Evolutionary conservation across 2,797 vertebrate species (phyloP).

Genomic region (Malurus leucopterus): DNA sequence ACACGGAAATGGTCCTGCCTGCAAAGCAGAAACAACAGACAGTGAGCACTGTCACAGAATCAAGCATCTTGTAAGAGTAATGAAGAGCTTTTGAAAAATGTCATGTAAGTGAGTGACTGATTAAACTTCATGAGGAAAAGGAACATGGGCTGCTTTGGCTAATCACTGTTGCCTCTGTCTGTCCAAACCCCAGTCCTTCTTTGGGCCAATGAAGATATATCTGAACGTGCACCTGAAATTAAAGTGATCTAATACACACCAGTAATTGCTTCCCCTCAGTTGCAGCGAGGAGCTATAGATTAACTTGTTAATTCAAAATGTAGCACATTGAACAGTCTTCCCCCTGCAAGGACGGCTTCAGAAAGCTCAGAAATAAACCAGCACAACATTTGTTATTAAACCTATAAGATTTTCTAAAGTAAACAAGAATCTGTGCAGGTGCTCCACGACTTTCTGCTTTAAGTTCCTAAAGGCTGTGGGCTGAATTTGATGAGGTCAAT

Average conservation of each 20-base stretch:
- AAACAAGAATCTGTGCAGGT: conserved; percentile 25
- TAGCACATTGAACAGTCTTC: conserved; percentile 11
- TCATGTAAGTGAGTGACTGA: conserved; percentile 37
- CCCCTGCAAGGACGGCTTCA: not conserved
- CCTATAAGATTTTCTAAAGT: not conserved
- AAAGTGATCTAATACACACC: conserved; percentile 34
- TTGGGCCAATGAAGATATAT: not conserved
- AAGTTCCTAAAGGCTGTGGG: not conserved
- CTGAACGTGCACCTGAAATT: conserved; percentile 9
- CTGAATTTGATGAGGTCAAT: conserved; percentile 30
- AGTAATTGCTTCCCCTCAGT: conserved; percentile 34
- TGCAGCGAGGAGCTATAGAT: conserved; percentile 48
- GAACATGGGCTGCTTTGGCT: conserved; percentile 31
- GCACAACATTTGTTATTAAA: conserved; percentile 6
- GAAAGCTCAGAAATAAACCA: conserved; percentile 26
- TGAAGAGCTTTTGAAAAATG: conserved; percentile 42
- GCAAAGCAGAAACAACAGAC: not conserved
- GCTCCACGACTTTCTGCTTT: not conserved
- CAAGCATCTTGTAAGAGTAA: not conserved
- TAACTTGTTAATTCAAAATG: conserved; percentile 51
- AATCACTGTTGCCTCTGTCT: conserved; percentile 33
- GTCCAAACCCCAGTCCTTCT: not conserved
- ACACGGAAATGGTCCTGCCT: not conserved
- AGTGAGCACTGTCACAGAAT: not conserved
- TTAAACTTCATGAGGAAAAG: conserved; percentile 48